phyloP scores from a whole-genome alignment of 1,140 invertebrate genomes.

The Diuraphis noxia region DNA sequence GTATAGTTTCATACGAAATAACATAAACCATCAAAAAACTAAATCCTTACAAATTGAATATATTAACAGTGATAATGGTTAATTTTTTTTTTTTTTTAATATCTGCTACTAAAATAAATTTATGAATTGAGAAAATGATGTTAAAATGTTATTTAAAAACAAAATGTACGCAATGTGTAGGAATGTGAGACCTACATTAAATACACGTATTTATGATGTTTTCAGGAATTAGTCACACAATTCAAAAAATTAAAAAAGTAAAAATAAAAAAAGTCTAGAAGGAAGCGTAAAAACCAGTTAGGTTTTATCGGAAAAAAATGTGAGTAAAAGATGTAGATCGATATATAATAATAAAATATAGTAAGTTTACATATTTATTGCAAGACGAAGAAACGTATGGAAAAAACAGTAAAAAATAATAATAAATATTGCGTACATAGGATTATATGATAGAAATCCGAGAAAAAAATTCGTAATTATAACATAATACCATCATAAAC shows the following conservation, averaged over 20 bases:
- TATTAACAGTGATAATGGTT: not conserved
- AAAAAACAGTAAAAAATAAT: not conserved
- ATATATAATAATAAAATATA: not conserved
- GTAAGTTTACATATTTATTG: not conserved
- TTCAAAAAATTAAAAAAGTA: not conserved
- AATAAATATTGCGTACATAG: not conserved
- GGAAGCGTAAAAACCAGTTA: conserved; percentile 19
- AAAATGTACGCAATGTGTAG: not conserved
- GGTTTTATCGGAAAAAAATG: conserved; percentile 26
- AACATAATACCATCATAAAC: not conserved
- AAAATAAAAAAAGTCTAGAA: not conserved
- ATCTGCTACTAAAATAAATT: not conserved
- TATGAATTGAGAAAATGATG: not conserved
- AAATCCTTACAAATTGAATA: not conserved
- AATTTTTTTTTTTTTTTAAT: not conserved
- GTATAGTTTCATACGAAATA: not conserved
- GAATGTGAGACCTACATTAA: conserved; percentile 17
- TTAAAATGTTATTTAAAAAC: conserved; percentile 22
- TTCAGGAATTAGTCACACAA: conserved; percentile 17
- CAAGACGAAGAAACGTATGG: not conserved
- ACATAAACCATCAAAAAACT: not conserved
- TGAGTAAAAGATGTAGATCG: not conserved
- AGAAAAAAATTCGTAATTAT: not conserved
- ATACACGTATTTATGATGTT: not conserved
- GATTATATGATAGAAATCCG: not conserved